phyloP scores from a whole-genome alignment of 2,888 invertebrate genomes.

The Mactromeris polynyma region DNA sequence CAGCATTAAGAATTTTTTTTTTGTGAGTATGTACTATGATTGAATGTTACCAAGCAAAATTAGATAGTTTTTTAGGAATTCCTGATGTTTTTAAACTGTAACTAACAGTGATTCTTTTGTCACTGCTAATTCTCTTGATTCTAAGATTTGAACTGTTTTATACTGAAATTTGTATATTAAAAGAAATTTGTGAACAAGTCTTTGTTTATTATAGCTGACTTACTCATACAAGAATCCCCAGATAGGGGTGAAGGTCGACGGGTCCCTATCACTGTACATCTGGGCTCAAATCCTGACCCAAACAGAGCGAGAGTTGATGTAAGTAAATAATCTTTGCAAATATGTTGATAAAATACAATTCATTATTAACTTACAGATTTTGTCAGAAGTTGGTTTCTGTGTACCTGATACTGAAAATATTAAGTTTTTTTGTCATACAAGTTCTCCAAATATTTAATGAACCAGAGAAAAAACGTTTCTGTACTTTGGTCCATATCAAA shows the following conservation, averaged over 20 bases:
- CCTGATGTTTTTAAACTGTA: neutral
- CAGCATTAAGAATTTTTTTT: too few relatives aligned
- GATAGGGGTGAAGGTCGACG: constrained; percentile 90
- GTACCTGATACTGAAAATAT: too few relatives aligned
- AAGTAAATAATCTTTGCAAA: constrained; percentile 28
- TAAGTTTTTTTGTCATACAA: neutral
- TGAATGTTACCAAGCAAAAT: neutral
- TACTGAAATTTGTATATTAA: neutral
- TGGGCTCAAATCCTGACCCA: constrained; percentile 89
- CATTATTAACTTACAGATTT: too few relatives aligned
- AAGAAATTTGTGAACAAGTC: neutral
- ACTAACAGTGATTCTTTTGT: neutral
- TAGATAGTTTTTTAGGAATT: neutral
- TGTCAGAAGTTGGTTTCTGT: too few relatives aligned
- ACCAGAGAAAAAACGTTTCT: too few relatives aligned
- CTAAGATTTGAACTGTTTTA: too few relatives aligned
- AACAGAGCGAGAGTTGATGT: constrained; percentile 75
- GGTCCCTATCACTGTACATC: constrained; percentile 94
- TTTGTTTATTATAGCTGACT: constrained; percentile 76
- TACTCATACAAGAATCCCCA: constrained; percentile 85
- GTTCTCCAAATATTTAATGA: too few relatives aligned
- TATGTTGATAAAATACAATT: too few relatives aligned
- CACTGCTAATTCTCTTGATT: neutral
- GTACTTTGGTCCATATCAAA: too few relatives aligned
- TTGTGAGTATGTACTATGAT: too few relatives aligned